Base-by-base conservation (phyloP, 2,797 vertebrate species). In the Myripristis jacobus region DNA sequence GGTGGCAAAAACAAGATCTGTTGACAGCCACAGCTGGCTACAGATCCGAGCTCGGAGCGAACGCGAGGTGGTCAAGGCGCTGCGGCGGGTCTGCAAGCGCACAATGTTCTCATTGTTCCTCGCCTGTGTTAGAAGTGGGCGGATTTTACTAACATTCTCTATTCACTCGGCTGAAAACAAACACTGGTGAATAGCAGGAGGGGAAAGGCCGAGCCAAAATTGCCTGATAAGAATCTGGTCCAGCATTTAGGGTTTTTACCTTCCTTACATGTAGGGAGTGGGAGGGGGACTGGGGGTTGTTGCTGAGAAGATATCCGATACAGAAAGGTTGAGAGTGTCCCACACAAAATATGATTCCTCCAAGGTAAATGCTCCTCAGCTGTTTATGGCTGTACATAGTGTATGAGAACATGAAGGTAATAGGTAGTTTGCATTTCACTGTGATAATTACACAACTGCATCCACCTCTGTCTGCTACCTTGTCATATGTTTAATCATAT, bases 81-180 rank as follows among this genome's bases (percentile, higher is more conserved):
- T 70, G 55, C 79, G 70, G 70, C 60, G 19, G 51, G 64, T 67
- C 68, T 22, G 56, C 64, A 21, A 8, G 27, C 9, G 34, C 66
- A 90, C 92, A 93, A 87, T 86, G 85, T 79, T 80, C 64, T 67
- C 74, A 89, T 93, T 93, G 91, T 94, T 90, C 88, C 75, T 29
- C 7, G 46, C 43, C 55, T 61, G 72, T 79, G 79, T 88, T 66
- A 72, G 74, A 85, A 83, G 80, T 75, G 75, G 84, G 66, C 72
- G 73, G 82, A 84, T n/a, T 77, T 81, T 78, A 90, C 79, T 73
- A 75, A 83, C 77, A 76, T 83, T 63, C 77, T 80, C 70, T 4
- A 69, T 87, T 87, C 73, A 79, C 63, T 60, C 55, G 6, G 61
- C 53, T 80, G 82, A 72, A 87, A 85, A 87, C 86, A 91, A 90